Evolutionary conservation across 2,113 vertebrate genomes (phyloP).

Genomic region (Phrynosoma blainvillii): DNA sequence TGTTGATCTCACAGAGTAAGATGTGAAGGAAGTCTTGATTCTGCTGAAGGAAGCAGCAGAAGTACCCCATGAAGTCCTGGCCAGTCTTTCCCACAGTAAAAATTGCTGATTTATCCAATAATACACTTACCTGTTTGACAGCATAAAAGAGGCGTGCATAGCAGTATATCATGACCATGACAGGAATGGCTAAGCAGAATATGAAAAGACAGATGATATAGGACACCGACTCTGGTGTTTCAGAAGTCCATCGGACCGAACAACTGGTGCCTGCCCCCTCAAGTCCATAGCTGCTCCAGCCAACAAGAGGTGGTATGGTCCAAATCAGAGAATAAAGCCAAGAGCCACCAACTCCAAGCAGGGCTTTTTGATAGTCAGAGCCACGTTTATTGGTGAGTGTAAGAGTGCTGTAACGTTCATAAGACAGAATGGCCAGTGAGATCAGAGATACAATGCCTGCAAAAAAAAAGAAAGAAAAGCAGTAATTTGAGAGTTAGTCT

Average conservation of each 20-base stretch:
- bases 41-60: background rate
- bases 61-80: background rate
- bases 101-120: background rate
- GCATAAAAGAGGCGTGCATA: conserved; percentile 83
- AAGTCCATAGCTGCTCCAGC: conserved; percentile 87
- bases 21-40: background rate
- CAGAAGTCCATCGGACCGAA: conserved; percentile 84
- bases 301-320: conserved; percentile 87
- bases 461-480: conserved; percentile 6
- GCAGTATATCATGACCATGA: conserved; percentile 87
- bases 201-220: conserved; percentile 90
- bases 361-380: conserved; percentile 76
- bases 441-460: conserved; percentile 89
- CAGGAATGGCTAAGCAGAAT: conserved; percentile 86
- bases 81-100: background rate
- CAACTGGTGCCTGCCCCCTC: conserved; percentile 89
- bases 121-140: conserved; percentile 83
- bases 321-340: conserved; percentile 90
- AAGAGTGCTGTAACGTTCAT: conserved; percentile 88
- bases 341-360: conserved; percentile 81
- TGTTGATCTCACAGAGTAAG: background rate
- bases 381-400: conserved; percentile 82
- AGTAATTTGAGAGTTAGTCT: background rate
- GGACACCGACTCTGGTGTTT: conserved; percentile 76
- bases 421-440: conserved; percentile 87